Evolutionary conservation across 2,888 invertebrate species (phyloP), one percentile per base, ranked within the genome.

Genomic region (Plagiodera versicolora): DNA sequence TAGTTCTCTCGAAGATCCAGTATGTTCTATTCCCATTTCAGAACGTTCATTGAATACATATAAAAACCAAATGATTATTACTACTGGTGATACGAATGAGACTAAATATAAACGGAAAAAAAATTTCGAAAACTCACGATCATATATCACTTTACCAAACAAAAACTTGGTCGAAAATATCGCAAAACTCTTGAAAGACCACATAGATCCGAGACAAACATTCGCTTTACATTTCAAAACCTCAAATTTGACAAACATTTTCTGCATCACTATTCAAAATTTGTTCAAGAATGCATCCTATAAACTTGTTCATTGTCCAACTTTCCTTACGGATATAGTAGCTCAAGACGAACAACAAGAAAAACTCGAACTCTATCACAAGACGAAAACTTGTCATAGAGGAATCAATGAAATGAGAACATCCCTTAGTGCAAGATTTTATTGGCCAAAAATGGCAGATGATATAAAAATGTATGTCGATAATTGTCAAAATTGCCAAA

Each of bases 401-500:
- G 61, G 61, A 11, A 63, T 58, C n/a, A 50, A 53, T 30, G 53
- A 63, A 62, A 58, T 32, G 17, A 46, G 35, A 57, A 18, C 14
- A 14, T 20, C 53, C n/a, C 39, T 63, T 3, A 48, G 48, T 47
- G 14, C 39, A 52, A 45, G 53, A 35, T 57, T 48, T 39, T 64
- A 63, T 28, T 67, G 54, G 58, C 67, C 65, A 24, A 57, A 63
- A 32, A 44, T 67, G 48, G 39, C 18, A 19, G 35, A 55, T 20
- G 51, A 56, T 46, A 63, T 67, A 17, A 17, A 39, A 19, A 47
- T 58, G n/a, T 59, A 19, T 48, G 52, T 66, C 14, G 49, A 61
- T 20, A 63, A 66, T 19, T 68, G 69, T 19, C 58, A 63, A 46
- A 57, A 57, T 28, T 68, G 68, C 44, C 60, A 62, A 55, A 54